Conservation (phyloP, 2,888 invertebrate genomes). For the Pyrgus malvae region DNA sequence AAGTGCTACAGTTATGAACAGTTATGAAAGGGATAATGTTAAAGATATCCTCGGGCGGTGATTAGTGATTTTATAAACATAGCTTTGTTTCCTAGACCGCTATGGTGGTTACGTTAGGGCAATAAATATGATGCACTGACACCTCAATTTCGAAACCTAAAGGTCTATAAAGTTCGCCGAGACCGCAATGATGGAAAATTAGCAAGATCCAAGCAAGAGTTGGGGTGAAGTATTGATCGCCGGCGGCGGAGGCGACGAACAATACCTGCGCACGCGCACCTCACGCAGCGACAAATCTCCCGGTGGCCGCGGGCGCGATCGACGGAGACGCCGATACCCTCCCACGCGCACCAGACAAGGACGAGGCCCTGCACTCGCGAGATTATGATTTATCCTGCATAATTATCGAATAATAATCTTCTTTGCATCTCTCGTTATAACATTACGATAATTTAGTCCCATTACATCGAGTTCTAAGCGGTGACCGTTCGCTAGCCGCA, state of each 20-base stretch:
- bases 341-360: slow-evolving; percentile 45
- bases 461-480: slow-evolving; percentile 77
- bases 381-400: slow-evolving; percentile 77
- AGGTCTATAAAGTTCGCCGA: slow-evolving; percentile 72
- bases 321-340: slow-evolving; percentile 47
- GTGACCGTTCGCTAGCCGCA: slow-evolving; percentile 76
- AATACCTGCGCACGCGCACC: slow-evolving; percentile 56
- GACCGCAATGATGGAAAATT: slow-evolving; percentile 80
- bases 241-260: slow-evolving; percentile 62
- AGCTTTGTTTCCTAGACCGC: slow-evolving; percentile 39
- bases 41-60: slow-evolving; percentile 48
- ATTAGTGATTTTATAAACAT: slow-evolving; percentile 58
- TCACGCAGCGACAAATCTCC: slow-evolving; percentile 55
- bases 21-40: slow-evolving; percentile 37
- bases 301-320: slow-evolving; percentile 50
- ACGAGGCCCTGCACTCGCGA: slow-evolving; percentile 51
- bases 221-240: slow-evolving; percentile 73
- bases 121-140: slow-evolving; percentile 75
- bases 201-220: slow-evolving; percentile 76
- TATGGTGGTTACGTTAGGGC: slow-evolving; percentile 47
- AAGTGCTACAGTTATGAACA: slow-evolving; percentile 1
- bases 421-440: slow-evolving; percentile 80
- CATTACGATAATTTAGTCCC: slow-evolving; percentile 79
- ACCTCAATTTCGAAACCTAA: slow-evolving; percentile 74
- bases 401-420: slow-evolving; percentile 79